Conservation (phyloP, 64 coral and sea anemone species). For the Cladopsammia gracilis region DNA sequence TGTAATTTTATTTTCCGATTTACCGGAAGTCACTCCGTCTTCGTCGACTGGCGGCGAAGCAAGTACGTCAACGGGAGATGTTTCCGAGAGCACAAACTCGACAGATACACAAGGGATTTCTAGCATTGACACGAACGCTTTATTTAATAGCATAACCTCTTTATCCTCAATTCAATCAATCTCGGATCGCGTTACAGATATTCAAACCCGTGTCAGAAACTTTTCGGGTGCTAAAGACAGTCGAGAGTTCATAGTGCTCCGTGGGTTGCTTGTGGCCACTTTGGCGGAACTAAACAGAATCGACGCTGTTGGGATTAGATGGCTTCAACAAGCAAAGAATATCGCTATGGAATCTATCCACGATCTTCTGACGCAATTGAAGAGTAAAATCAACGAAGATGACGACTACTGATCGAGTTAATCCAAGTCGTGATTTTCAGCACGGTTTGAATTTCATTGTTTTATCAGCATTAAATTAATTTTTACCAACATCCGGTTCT, state of each 20-base stretch:
- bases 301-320: constrained; percentile 53
- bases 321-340: constrained; percentile 76
- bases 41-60: not conserved
- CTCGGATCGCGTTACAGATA: constrained; percentile 61
- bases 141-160: constrained; percentile 63
- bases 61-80: constrained; percentile 15
- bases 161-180: constrained; percentile 72
- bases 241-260: constrained; percentile 65
- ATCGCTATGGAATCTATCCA: constrained; percentile 82
- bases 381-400: constrained; percentile 79
- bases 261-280: constrained; percentile 71
- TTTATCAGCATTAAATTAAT: not conserved
- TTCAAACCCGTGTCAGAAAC: constrained; percentile 68
- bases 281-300: constrained; percentile 75
- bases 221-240: constrained; percentile 71
- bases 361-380: constrained; percentile 49
- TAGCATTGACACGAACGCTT: constrained; percentile 16
- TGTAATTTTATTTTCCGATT: constrained; percentile 64
- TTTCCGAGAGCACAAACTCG: not conserved
- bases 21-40: constrained; percentile 53
- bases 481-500: constrained; percentile 13
- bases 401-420: constrained; percentile 19
- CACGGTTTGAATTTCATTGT: constrained; percentile 20
- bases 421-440: not conserved
- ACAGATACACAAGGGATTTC: not conserved